Evolutionary conservation across 2,797 vertebrate species (phyloP).

Genomic region (Lacerta viridis): DNA sequence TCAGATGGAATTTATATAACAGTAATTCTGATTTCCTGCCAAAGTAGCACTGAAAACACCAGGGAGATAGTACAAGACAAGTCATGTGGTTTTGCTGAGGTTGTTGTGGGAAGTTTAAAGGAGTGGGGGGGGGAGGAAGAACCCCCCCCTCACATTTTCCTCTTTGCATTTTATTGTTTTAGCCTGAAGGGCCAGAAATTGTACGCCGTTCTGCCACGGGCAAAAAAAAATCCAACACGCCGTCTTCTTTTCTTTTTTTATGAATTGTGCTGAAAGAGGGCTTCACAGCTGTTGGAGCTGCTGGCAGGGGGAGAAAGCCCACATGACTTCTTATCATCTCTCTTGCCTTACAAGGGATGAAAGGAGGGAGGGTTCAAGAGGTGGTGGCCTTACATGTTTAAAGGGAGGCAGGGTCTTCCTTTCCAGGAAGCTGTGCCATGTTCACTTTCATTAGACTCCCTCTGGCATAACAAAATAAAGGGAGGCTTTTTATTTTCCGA

Average conservation of each 20-base stretch:
- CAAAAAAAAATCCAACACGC: slow-evolving; percentile 77
- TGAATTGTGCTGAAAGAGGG: slow-evolving; percentile 78
- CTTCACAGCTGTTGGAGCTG: slow-evolving; percentile 81
- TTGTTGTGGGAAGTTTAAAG: slow-evolving; percentile 86
- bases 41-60: slow-evolving; percentile 88
- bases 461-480: slow-evolving; percentile 48
- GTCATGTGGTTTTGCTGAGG: slow-evolving; percentile 86
- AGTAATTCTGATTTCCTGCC: slow-evolving; percentile 91
- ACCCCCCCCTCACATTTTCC: slow-evolving; percentile 81
- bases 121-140: slow-evolving; percentile 59
- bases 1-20: slow-evolving; percentile 95
- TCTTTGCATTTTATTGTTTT: slow-evolving; percentile 82
- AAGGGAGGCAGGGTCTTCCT: slow-evolving; percentile 65
- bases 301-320: slow-evolving; percentile 75
- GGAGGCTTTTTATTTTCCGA: slow-evolving; percentile 39
- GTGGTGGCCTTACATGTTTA: slow-evolving; percentile 71
- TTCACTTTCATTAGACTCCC: slow-evolving; percentile 68
- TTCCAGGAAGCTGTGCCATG: slow-evolving; percentile 62
- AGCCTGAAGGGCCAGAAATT: slow-evolving; percentile 84
- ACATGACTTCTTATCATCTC: slow-evolving; percentile 76
- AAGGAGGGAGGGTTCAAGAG: slow-evolving; percentile 79
- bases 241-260: slow-evolving; percentile 71
- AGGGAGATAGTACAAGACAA: slow-evolving; percentile 85
- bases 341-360: slow-evolving; percentile 75
- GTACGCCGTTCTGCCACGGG: slow-evolving; percentile 81